These are phyloP conservation scores for Carlito syrichta DNA, from an alignment of 2,113 vertebrate genomes.

Conservation along the genomic window DNA sequence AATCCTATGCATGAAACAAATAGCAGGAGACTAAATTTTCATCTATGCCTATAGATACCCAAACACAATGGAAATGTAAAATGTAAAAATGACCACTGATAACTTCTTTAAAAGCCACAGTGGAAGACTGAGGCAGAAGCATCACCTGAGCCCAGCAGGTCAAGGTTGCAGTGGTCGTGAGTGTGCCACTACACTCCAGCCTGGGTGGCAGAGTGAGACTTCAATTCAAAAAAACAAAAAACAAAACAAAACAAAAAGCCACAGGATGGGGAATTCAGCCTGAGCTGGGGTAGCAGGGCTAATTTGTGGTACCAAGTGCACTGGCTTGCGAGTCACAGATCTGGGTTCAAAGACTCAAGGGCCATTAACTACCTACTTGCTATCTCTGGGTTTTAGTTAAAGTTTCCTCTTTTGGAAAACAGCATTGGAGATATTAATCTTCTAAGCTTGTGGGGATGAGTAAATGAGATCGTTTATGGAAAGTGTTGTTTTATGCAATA, in stretches of 20 bases:
- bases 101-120: neutral
- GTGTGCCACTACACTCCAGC: too few species aligned
- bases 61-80: neutral
- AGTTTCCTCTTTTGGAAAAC: neutral
- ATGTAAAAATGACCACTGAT: neutral
- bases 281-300: neutral
- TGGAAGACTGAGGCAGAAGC: too few species aligned
- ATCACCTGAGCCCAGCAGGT: too few species aligned
- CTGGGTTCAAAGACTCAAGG: neutral
- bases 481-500: neutral
- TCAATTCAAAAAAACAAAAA: too few species aligned
- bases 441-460: neutral
- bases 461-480: neutral
- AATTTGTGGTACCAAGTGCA: neutral
- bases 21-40: neutral
- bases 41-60: neutral
- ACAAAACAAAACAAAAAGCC: too few species aligned
- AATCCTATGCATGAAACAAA: neutral
- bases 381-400: neutral
- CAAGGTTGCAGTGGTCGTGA: too few species aligned
- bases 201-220: too few species aligned
- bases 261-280: neutral
- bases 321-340: neutral
- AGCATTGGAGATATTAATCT: neutral
- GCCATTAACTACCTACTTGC: neutral